A percentile compares a stretch with the other conserved stretches of the same genome.
phyloP scores from a whole-genome alignment of 2,113 vertebrate genomes.

The Dipodomys spectabilis region DNA sequence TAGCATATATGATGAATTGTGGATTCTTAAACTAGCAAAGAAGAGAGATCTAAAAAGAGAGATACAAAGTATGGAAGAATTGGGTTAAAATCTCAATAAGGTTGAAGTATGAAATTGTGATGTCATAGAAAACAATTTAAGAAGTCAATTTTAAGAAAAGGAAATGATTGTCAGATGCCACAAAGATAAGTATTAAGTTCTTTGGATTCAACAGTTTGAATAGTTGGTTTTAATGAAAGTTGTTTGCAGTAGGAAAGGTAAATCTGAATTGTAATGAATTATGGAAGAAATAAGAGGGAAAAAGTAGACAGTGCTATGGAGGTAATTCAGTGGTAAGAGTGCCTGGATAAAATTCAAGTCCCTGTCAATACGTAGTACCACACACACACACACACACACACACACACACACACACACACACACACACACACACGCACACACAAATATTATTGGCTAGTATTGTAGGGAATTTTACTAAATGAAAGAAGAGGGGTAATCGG shows the following conservation, averaged over 20 bases:
- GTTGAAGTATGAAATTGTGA: neutral
- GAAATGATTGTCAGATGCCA: neutral
- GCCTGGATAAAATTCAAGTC: neutral
- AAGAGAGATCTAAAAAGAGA: conserved; percentile 36
- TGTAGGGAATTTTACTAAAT: conserved; percentile 37
- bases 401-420: no score
- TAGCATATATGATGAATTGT: neutral
- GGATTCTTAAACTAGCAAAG: neutral
- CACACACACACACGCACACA: no score
- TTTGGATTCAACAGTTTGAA: neutral
- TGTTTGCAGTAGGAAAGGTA: neutral
- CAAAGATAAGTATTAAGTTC: neutral
- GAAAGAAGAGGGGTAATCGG: neutral
- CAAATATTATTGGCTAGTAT: neutral
- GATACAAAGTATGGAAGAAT: neutral
- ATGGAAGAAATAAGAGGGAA: neutral
- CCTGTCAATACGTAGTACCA: no score
- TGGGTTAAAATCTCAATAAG: neutral
- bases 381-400: no score
- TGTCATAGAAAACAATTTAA: neutral
- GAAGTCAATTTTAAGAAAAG: neutral
- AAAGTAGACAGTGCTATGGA: neutral
- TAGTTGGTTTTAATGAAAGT: neutral
- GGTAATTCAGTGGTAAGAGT: neutral
- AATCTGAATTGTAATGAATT: neutral